Percentiles rank a stretch among this genome's conserved stretches.
Evolutionary conservation across 1,140 invertebrate genomes (phyloP).

Genomic region (Portunus trituberculatus): DNA sequence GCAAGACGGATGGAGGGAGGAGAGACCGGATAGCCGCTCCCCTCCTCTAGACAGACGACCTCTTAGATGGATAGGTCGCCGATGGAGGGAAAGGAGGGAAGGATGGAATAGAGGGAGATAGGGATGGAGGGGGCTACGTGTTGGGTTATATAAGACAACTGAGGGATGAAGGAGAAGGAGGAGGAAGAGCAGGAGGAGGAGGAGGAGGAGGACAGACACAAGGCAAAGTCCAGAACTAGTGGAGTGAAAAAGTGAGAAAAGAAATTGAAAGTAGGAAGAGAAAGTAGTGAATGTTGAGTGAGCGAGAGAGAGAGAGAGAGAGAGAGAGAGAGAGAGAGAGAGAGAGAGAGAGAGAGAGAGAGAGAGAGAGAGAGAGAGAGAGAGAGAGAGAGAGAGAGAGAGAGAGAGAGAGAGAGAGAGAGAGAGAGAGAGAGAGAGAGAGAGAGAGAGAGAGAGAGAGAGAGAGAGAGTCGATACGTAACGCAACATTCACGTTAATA

Average conservation of each 20-base stretch:
- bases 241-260: neutral
- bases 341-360: neutral
- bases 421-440: neutral
- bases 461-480: neutral
- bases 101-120: neutral
- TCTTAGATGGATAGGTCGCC: slow-evolving; percentile 39
- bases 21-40: neutral
- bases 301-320: neutral
- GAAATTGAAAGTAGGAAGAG: neutral
- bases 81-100: slow-evolving; percentile 5
- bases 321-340: neutral
- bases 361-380: neutral
- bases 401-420: neutral
- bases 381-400: neutral
- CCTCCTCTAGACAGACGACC: slow-evolving; percentile 29
- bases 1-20: neutral
- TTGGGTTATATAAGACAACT: neutral
- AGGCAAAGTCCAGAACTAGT: neutral
- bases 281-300: neutral
- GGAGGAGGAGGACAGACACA: neutral
- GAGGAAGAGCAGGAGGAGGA: neutral
- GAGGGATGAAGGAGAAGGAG: too few relatives aligned
- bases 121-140: neutral
- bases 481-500: neutral
- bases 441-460: neutral